Conservation (phyloP, 2,113 vertebrate species). For the Sander vitreus region DNA sequence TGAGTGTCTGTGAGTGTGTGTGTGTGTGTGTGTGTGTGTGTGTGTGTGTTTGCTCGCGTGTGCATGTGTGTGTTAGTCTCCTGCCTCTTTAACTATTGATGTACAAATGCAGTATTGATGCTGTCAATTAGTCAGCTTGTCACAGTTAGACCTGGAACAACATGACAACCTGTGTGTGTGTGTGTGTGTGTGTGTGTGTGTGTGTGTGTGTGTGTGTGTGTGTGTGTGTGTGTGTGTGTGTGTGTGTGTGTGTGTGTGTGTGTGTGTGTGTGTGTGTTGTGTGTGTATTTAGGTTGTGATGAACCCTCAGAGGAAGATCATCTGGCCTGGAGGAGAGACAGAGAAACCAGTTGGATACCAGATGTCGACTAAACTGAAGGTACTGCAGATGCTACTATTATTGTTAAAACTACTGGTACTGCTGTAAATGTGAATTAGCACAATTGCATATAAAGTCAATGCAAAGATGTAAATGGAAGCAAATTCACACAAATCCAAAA, state of each 20-base stretch:
- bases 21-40: conserved; percentile 2
- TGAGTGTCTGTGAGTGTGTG: too few species aligned
- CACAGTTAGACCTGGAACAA: conserved; percentile 23
- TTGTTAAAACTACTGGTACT: not conserved
- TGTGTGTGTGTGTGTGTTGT: not conserved
- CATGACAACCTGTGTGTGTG: conserved; percentile 24
- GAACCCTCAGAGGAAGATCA: conserved; percentile 95
- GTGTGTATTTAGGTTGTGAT: conserved; percentile 89
- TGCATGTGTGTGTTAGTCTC: conserved; percentile 1
- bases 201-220: not conserved
- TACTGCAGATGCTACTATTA: conserved; percentile 22
- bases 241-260: not conserved
- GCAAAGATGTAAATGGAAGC: too few species aligned
- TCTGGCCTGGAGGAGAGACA: conserved; percentile 97
- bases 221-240: not conserved
- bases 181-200: conserved; percentile 7
- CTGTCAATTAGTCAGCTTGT: conserved; percentile 43
- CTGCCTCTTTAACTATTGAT: conserved; percentile 49
- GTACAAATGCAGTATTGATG: conserved; percentile 48
- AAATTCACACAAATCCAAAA: too few species aligned
- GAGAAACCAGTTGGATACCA: conserved; percentile 98
- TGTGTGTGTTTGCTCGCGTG: too few species aligned
- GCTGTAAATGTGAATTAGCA: too few species aligned
- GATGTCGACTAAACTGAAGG: conserved; percentile 98
- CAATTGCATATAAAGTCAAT: too few species aligned